Percentiles rank a stretch among this genome's conserved stretches.
Evolutionary conservation across 2,113 vertebrate species (phyloP).

Genomic region (Nothocercus julius): DNA sequence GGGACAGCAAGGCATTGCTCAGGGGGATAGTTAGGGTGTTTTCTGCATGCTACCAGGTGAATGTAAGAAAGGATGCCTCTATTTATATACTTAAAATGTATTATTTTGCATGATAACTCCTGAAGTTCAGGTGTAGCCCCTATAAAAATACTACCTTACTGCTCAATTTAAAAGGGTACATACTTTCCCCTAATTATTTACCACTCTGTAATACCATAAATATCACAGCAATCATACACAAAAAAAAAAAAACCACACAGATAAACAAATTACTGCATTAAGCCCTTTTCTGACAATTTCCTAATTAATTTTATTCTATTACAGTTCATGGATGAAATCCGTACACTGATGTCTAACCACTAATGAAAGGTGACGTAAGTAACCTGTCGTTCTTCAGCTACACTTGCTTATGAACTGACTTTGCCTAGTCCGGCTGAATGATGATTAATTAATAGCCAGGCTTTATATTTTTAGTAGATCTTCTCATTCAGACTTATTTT

Average conservation of each 20-base stretch:
- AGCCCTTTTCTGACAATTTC: background rate
- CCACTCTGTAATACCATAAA: background rate
- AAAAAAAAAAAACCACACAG: background rate
- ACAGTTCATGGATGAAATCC: conserved; percentile 43
- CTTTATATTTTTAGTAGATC: background rate
- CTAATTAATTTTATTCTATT: conserved; percentile 43
- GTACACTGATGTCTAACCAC: background rate
- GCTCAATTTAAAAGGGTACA: background rate
- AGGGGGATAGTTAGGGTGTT: background rate
- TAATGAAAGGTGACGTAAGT: conserved; percentile 46
- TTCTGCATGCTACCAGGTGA: background rate
- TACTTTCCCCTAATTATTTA: background rate
- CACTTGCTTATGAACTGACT: background rate
- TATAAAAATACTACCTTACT: background rate
- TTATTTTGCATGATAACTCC: background rate
- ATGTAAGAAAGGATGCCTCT: background rate
- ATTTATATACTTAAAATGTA: background rate
- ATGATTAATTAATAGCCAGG: background rate
- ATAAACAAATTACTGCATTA: background rate
- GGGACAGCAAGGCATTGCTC: background rate
- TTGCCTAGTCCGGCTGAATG: background rate
- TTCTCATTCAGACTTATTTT: background rate
- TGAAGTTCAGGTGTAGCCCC: background rate
- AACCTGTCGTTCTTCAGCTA: background rate
- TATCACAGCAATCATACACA: background rate